phyloP scores from a whole-genome alignment of 2,888 invertebrate genomes.

The Stenurella melanura region DNA sequence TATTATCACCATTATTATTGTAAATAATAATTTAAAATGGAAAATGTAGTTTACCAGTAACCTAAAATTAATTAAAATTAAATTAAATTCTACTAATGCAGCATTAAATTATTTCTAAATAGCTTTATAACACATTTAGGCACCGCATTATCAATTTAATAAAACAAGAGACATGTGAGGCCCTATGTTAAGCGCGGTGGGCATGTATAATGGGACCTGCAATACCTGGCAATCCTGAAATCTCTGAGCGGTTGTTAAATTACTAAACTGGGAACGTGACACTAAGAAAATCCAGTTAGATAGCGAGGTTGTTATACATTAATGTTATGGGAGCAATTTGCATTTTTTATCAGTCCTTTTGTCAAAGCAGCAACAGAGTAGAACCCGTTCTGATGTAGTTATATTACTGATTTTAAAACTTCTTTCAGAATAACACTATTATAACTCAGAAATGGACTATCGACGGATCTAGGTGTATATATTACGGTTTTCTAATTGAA shows the following conservation, averaged over 20 bases:
- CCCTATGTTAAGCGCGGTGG: slow-evolving; percentile 9
- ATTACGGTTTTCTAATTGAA: too few species aligned
- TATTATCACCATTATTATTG: too few species aligned
- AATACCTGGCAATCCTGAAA: slow-evolving; percentile 28
- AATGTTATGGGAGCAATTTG: slow-evolving; percentile 34
- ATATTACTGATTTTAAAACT: too few species aligned
- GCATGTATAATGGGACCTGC: slow-evolving; percentile 26
- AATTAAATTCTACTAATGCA: not conserved
- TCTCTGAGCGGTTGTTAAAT: slow-evolving; percentile 28
- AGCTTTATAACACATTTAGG: slow-evolving; percentile 10
- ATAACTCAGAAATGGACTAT: too few species aligned
- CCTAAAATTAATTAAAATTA: not conserved
- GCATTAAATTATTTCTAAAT: not conserved
- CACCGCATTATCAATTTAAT: slow-evolving; percentile 4
- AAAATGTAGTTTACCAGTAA: not conserved
- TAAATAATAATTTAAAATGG: too few species aligned
- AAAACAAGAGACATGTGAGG: slow-evolving; percentile 28
- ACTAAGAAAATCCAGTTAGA: slow-evolving; percentile 34
- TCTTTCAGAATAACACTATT: too few species aligned
- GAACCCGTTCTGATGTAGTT: not conserved
- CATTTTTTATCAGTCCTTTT: slow-evolving; percentile 31
- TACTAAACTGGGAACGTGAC: slow-evolving; percentile 37
- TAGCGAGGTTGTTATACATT: slow-evolving; percentile 30
- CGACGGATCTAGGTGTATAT: too few species aligned
- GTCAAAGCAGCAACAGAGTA: slow-evolving; percentile 26